Percentiles rank a stretch among this genome's conserved stretches.
These are phyloP conservation scores for Alentia gelatinosa DNA, from an alignment of 2,888 invertebrate genomes.

Conservation along the genomic window DNA sequence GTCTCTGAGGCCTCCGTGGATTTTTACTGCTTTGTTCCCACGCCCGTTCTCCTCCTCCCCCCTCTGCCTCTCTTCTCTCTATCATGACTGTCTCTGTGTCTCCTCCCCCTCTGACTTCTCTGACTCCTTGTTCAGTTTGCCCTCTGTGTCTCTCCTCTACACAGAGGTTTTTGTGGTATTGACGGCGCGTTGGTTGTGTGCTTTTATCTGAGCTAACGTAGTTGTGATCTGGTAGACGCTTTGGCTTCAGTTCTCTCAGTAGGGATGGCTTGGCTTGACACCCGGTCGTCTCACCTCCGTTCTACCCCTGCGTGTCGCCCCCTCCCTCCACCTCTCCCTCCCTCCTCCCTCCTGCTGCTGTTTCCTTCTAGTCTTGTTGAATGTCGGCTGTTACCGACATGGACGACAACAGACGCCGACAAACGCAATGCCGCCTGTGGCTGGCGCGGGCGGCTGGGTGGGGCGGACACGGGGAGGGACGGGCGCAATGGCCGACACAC, in stretches of 20 bases:
- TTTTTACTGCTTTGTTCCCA: conserved; percentile 4
- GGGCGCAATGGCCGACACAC: conserved; percentile 13
- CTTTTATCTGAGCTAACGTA: not conserved
- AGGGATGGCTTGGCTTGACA: not conserved
- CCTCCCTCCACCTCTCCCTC: not conserved
- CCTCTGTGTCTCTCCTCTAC: not conserved
- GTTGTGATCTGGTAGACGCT: not conserved
- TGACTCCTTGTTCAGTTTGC: not conserved
- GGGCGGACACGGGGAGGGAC: not conserved
- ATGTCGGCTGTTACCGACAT: not conserved
- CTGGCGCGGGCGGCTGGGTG: not conserved
- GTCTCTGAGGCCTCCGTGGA: not conserved
- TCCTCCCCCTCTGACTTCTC: not conserved
- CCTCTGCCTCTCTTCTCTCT: conserved; percentile 12
- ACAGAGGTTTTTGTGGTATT: not conserved
- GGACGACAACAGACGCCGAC: not conserved
- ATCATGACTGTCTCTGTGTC: not conserved
- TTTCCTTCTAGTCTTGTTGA: not conserved
- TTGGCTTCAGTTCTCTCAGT: not conserved
- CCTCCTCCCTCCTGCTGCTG: not conserved
- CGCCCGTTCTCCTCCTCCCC: not conserved
- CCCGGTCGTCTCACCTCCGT: not conserved
- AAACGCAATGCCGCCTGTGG: not conserved
- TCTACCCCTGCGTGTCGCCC: not conserved
- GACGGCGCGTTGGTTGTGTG: not conserved